Base-by-base conservation (phyloP, 2,113 vertebrate genomes). In the Petromus typicus region DNA sequence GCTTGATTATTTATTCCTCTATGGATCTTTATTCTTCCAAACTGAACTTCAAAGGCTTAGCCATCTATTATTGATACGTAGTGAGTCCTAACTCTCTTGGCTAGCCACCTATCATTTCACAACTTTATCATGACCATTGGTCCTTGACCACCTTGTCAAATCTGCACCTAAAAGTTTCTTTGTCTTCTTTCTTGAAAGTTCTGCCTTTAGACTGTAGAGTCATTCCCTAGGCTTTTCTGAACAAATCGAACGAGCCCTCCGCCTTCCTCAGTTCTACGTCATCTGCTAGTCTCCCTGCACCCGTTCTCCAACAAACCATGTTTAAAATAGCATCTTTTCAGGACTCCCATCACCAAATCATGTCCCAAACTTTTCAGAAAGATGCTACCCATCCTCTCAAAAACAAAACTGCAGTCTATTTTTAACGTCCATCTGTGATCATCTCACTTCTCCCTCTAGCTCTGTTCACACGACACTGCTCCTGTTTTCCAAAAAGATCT, bases 51-150 rank as follows among this genome's bases (percentile, higher is more conserved):
- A 10, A 54, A 23, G 0, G 6, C 43, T 14, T 12, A 45, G 25
- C 4, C 32, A 10, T 5, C 6, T 1, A 4, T 4, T 79, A 22
- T 18, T 48, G 30, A 16, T 0, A 6, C 27, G 34, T 1, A 54
- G 13, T 1, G 32, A 61, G 71, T 14, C 45, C 27, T 82, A 30
- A 12, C 20, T 25, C 3, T 93, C 45, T 71, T 12, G 22, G 45
- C 12, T 40, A n/a, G 4, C 0, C 0, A 20, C 1, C 1, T 23
- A 11, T 40, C 1, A 0, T 67, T 45, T n/a, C 9, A 66, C 17
- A 25, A 25, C 14, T 27, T 63, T 34, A 40, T 25, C 48, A 17
- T 69, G 18, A 67, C 32, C n/a, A 3, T 32, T 69, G 43, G 8
- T n/a, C 93, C 40, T 78, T 48, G 48, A 69, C 30, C 9, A 11